Conservation (phyloP, 2,113 vertebrate genomes). For the Ailurus styani region DNA sequence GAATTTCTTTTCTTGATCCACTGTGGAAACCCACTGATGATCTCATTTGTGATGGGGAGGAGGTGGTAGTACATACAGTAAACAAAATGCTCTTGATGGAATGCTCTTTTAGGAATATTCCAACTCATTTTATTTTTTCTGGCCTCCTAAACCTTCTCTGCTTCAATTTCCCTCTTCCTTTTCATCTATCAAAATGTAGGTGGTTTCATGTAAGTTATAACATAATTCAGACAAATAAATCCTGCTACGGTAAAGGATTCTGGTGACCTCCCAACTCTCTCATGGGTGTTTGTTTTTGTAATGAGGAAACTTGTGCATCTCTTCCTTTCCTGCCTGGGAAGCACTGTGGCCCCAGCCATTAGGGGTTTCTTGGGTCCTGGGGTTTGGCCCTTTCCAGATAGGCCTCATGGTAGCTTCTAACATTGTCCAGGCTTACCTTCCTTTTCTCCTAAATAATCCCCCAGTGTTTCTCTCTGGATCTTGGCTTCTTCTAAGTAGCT, state of each 20-base stretch:
- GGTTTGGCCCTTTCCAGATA: not conserved
- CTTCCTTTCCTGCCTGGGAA: not conserved
- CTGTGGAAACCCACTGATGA: not conserved
- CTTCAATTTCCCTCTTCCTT: not conserved
- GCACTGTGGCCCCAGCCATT: rapidly evolving
- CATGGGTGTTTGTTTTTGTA: not conserved
- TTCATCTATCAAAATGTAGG: not conserved
- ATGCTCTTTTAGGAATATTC: not conserved
- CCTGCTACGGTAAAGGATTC: not conserved
- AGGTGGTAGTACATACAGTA: not conserved
- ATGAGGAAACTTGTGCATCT: not conserved
- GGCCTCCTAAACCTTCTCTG: not conserved
- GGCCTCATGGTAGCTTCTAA: not conserved
- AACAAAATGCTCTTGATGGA: not conserved
- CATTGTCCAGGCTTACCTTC: not conserved
- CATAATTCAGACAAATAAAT: not conserved
- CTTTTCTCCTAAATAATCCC: not conserved
- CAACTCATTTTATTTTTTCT: not conserved
- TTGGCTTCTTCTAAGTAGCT: rapidly evolving
- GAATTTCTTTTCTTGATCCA: not conserved
- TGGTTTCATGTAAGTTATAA: not conserved
- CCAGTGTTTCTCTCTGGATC: not conserved
- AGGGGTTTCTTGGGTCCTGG: not conserved
- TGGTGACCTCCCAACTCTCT: not conserved
- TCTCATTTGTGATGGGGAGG: not conserved